Conservation (phyloP, 2,888 invertebrate genomes). For the Xestia rhomboidea region DNA sequence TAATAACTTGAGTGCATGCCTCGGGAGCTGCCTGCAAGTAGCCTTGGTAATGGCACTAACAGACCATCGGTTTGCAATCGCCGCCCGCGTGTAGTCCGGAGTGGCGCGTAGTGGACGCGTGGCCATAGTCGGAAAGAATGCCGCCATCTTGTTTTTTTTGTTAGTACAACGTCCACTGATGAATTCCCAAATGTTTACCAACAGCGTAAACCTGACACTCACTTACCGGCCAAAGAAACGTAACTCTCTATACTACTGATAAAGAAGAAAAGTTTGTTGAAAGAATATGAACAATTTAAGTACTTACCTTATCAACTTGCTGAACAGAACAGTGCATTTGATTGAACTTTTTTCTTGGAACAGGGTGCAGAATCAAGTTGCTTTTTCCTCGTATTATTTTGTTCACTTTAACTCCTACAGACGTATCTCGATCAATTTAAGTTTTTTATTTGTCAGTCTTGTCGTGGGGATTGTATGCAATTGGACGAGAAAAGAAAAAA, state of each 20-base stretch:
- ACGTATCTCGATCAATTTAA: neutral
- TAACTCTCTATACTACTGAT: neutral
- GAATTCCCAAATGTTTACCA: neutral
- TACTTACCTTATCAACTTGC: too few species aligned
- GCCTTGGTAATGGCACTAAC: slow-evolving; percentile 10
- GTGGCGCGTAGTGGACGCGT: neutral
- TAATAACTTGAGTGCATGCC: slow-evolving; percentile 67
- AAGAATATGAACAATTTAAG: neutral
- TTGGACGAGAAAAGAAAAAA: neutral
- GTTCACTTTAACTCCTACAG: neutral
- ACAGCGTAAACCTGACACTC: neutral
- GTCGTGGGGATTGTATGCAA: neutral
- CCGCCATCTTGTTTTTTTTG: neutral
- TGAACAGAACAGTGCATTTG: neutral
- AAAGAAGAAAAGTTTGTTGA: neutral
- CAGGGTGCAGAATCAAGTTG: neutral
- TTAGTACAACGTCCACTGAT: neutral
- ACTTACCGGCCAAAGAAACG: neutral
- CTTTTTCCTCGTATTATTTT: neutral
- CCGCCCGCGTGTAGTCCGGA: neutral
- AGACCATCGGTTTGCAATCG: slow-evolving; percentile 17
- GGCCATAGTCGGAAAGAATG: neutral
- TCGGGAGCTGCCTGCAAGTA: slow-evolving; percentile 18
- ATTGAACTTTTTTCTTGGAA: neutral
- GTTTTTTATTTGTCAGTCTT: neutral